Evolutionary conservation across 2,113 vertebrate species (phyloP).

Genomic region (Zapus hudsonius): DNA sequence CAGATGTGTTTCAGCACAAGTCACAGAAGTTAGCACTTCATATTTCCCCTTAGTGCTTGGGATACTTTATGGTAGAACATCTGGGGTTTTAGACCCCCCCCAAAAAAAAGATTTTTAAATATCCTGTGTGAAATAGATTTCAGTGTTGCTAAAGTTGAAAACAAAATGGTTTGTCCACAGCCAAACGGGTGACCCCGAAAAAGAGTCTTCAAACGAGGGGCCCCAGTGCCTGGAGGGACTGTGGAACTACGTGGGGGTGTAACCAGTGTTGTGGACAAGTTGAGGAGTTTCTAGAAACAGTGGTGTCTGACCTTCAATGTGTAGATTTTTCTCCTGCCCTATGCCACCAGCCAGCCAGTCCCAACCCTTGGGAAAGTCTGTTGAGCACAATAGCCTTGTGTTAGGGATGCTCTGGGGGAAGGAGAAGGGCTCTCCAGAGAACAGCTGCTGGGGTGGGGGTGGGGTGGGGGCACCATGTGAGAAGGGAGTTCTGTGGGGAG

Average conservation of each 20-base stretch:
- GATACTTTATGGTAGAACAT: background rate
- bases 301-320: conserved; percentile 3
- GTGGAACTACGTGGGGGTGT: background rate
- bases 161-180: background rate
- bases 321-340: background rate
- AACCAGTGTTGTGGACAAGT: background rate
- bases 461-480: background rate
- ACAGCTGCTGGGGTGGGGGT: background rate
- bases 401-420: background rate
- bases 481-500: background rate
- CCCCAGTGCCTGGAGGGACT: background rate
- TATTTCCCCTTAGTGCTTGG: background rate
- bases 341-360: conserved; percentile 19
- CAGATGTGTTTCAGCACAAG: background rate
- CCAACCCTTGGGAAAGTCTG: conserved; percentile 61
- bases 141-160: background rate
- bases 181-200: background rate
- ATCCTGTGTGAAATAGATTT: background rate
- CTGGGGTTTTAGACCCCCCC: background rate
- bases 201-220: background rate
- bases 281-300: conserved; percentile 4
- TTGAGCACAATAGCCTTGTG: conserved; percentile 54
- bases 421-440: background rate
- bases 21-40: background rate
- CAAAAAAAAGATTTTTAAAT: background rate